Evolutionary conservation across 2,888 invertebrate genomes (phyloP), one percentile per base, ranked within the genome.

Genomic region (Thymelicus acteon): DNA sequence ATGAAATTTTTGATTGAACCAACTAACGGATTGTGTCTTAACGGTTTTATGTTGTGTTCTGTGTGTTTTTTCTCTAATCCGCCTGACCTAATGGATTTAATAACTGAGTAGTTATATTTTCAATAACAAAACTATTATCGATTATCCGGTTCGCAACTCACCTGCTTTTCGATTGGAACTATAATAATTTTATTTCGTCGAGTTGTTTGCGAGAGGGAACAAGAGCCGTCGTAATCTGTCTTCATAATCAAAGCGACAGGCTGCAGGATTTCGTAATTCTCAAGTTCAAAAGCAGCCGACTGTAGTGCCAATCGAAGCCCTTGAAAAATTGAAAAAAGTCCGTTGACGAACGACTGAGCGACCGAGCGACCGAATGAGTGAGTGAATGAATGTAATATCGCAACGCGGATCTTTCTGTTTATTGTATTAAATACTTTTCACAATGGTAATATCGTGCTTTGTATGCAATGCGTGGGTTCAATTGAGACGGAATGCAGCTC

Each of bases 1-100:
- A 92, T 91, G 93, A 92, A 92, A 86, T 91, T 92, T 91, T 91
- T 90, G 93, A 93, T 93, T 92, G 92, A 86, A 87, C 87, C 81
- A 75, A 72, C 85, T 87, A 93, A 92, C 91, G 93, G 92, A 92
- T 92, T 90, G 87, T 82, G 80, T 84, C 86, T 82, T 89, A 93
- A 93, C 93, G 93, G 93, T 89, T 86, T 83, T 80, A 80, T 82
- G 65, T 75, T 63, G 72, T 31, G 24, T 64, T 31, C 24, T 67
- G 57, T 52, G 37, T 61, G 39, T 58, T 70, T 70, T 64, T 70
- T 70, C 31, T 52, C 49, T 67, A 39, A 54, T 61, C 62, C 54
- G 0, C 62, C 54, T 10, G 44, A 73, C 75, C 68, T 84, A 84
- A 82, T 78, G 76, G 80, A 84, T 83, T 84, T 82, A 83, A 86